Evolutionary conservation across 2,888 invertebrate species (phyloP), one percentile per base, ranked within the genome.

Genomic region (Cheilosia impressa): DNA sequence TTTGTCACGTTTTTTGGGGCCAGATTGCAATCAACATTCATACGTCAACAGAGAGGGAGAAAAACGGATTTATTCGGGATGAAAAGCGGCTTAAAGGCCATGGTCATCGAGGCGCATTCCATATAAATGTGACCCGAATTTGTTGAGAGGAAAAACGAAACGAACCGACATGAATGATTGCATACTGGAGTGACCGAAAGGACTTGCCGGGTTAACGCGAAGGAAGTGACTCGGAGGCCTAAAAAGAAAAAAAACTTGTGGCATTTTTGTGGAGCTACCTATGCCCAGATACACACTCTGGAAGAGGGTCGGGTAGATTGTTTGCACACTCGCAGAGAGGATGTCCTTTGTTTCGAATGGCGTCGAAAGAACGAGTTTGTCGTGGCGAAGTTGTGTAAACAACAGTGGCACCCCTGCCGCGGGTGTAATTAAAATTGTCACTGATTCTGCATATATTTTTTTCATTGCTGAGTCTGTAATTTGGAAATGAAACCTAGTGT

Each of bases 381-480:
- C 43, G 27, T 38, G 19, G 55, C 22, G n/a, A 41, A 19, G 19
- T 5, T 50, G n/a, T 50, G 38, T 22, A 71, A 71, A 60, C 24
- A 60, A n/a, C 41, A 34, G 15, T 17, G 55, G 57, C 31, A 24
- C 17, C 52, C 55, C 55, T 19, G 34, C 5, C 13, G 22, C 19
- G 58, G 69, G 47, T 69, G 58, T 58, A 71, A 71, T 71, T 34
- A 60, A 71, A 71, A 71, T 60, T 60, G 45, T 60, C 71, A 24
- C 58, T 47, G 69, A 47, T 38, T 71, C 17, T 10, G 19, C 24
- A 19, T n/a, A 17, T 38, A 47, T 71, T 69, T 69, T 71, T 13
- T 9, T 41, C 17, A 5, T n/a, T 22, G 47, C 45, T n/a, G 31
- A 6, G 19, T 6, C 19, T 15, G 31, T 68, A 38, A 38, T 22